Evolutionary conservation across 2,888 invertebrate species (phyloP), one percentile per base, ranked within the genome.

Genomic region (Drosophila sordidula): DNA sequence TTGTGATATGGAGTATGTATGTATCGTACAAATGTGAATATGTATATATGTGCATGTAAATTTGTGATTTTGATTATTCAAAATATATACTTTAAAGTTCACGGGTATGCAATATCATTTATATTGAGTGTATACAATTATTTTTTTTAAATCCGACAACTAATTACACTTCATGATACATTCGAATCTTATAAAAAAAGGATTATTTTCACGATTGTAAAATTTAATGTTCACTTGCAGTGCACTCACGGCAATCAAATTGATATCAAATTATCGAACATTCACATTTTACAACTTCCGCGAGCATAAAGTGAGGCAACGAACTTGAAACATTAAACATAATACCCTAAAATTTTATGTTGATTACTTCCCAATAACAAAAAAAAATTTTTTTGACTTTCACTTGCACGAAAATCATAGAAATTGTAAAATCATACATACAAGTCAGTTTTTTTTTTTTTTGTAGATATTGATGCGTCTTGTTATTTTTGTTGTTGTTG

Each of bases 311-410:
- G 41, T 71, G 59, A 61, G 61, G 55, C 57, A 82, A 69, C 80
- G 76, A 80, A 82, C 82, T 80, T 80, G 78, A 78, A 78, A 67
- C 62, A 77, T 54, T 58, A 39, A 54, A 42, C 71, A 67, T 67
- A 75, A 70, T 66, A 32, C 41, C 32, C 41, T 42, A 8, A 56
- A 75, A 64, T 75, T 61, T 41, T 52, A 61, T 71, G 59, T 65
- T 70, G 70, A 71, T 70, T 65, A 65, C 61, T 52, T 42, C 46
- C 36, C 52, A 70, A 61, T 46, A 54, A 44, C 26, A 56, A 46
- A 38, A 36, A 39, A 41, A 26, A 38, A 26, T 45, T 47, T 39
- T 41, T 41, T 68, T 67, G 52, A 85, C 85, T 82, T 82, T 85
- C 85, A 79, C 85, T 79, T 45, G 65, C 62, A 68, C 65, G 54